phyloP scores from a whole-genome alignment of 2,113 vertebrate genomes.

The Rallus limicola region DNA sequence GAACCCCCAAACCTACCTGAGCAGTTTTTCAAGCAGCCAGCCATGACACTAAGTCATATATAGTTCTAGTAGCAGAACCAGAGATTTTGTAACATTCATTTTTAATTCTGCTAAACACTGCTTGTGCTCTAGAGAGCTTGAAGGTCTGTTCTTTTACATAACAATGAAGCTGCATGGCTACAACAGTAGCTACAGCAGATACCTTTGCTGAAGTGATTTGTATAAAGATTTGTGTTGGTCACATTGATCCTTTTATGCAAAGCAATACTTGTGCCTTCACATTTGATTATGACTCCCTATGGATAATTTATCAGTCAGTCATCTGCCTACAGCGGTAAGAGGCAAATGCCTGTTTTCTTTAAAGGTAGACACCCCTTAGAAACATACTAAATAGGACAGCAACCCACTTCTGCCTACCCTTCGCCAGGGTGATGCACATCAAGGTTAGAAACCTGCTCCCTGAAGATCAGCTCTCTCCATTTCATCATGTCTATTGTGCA shows the following conservation, averaged over 20 bases:
- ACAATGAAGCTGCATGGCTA: neutral
- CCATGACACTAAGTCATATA: neutral
- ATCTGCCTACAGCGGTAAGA: neutral
- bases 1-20: neutral
- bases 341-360: neutral
- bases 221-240: neutral
- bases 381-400: neutral
- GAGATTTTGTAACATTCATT: neutral
- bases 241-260: neutral
- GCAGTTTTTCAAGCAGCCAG: neutral
- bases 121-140: neutral
- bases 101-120: neutral
- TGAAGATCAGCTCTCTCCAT: neutral
- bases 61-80: neutral
- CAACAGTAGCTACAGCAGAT: neutral
- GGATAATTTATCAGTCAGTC: neutral
- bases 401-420: neutral
- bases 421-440: neutral
- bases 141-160: neutral
- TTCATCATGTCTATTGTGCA: neutral
- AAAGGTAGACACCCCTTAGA: neutral
- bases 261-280: neutral
- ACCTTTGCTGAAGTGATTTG: fast-evolving
- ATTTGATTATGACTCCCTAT: neutral
- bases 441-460: neutral